A percentile compares a stretch with the other conserved stretches of the same genome.
Evolutionary conservation across 2,113 vertebrate species (phyloP).

Genomic region (Gobius niger): DNA sequence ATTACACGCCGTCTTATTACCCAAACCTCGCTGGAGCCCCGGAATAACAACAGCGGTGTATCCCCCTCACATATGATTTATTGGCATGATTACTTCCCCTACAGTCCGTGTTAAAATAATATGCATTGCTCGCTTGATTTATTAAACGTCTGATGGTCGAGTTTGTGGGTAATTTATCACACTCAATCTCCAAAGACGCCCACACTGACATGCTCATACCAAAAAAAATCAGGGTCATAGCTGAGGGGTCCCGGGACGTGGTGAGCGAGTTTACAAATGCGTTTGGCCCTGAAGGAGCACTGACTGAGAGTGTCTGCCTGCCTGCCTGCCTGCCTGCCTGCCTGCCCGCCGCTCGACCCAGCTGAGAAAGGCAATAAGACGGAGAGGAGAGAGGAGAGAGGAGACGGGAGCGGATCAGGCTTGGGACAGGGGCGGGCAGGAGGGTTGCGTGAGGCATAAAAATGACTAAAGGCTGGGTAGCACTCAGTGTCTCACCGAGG

Average conservation of each 20-base stretch:
- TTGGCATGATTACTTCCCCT: conserved; percentile 67
- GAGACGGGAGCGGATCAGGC: conserved; percentile 12
- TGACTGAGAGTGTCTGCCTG: conserved; percentile 32
- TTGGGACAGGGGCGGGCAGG: background rate
- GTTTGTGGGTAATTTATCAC: conserved; percentile 74
- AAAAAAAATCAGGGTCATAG: conserved; percentile 69
- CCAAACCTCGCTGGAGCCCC: conserved; percentile 46
- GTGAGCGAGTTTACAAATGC: conserved; percentile 59
- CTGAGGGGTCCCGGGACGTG: conserved; percentile 45
- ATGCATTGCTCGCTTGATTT: conserved; percentile 71
- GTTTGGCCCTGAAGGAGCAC: conserved; percentile 60
- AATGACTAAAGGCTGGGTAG: conserved; percentile 33
- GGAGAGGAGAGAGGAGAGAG: conserved; percentile 20
- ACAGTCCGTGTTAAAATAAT: conserved; percentile 63
- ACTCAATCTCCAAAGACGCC: conserved; percentile 71
- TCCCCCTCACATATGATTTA: conserved; percentile 75
- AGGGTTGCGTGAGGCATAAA: conserved; percentile 26
- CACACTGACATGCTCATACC: conserved; percentile 58
- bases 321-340: conserved; percentile 34
- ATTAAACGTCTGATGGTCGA: conserved; percentile 71
- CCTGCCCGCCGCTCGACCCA: conserved; percentile 33
- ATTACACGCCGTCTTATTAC: conserved; percentile 55
- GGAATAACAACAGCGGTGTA: conserved; percentile 61
- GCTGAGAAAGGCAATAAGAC: conserved; percentile 49
- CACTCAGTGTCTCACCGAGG: conserved; percentile 37